Evolutionary conservation across 2,888 invertebrate genomes (phyloP), one percentile per base, ranked within the genome.

Genomic region (Pseudococcus longispinus): DNA sequence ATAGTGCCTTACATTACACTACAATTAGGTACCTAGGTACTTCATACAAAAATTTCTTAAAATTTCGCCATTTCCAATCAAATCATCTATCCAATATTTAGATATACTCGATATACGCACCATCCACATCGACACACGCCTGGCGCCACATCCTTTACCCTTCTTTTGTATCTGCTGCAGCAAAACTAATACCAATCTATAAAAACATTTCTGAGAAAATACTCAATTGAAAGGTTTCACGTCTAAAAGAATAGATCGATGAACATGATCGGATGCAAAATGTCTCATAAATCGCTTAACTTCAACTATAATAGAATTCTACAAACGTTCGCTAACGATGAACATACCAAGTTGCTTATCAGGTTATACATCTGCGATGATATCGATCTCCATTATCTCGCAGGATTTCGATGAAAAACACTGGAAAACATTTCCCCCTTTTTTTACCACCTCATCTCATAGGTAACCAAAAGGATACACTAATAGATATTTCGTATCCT

Each of bases 231-330:
- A 29, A 70, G 70, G 70, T 70, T 29, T 29, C 70, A 70, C 70
- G 70, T 70, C 70, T 70, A 18, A 20, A 70, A 29, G 70, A 70
- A 20, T 20, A n/a, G 29, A 42, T 42, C 77, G 42, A 42, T 20
- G 37, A 42, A 80, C 77, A 80, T 37, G 29, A 37, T 42, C 77
- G 42, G 77, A 42, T 80, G 77, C 77, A 80, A 80, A 80, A 80
- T 42, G 77, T 80, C 77, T 80, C 77, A 80, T 80, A 80, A 80
- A 80, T 80, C 77, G 77, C 77, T 42, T 80, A 80, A 80, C 77
- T 80, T 42, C 42, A 42, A 42, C 37, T 37, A 80, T 80, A 80
- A 42, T 80, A 42, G 42, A 80, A 80, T 80, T 80, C 77, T 80
- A 80, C 42, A 80, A 80, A 80, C 77, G 77, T 80, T 42, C 42